phyloP scores from a whole-genome alignment of 2,888 invertebrate species.

The Caenorhabditis angaria region DNA sequence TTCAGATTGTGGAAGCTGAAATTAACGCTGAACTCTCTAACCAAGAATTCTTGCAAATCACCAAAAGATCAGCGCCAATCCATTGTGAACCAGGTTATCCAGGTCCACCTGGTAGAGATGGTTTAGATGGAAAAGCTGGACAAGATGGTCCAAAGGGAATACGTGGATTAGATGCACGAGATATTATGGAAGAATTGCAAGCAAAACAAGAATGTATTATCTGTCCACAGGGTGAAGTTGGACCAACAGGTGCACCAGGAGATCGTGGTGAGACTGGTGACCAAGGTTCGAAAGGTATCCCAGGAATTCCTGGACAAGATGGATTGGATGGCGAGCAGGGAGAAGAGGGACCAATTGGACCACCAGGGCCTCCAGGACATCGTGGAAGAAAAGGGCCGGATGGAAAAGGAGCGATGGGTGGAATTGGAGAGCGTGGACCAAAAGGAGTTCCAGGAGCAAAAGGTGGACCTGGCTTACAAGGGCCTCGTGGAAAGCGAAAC shows the following conservation, averaged over 20 bases:
- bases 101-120: conserved; percentile 34
- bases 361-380: conserved; percentile 39
- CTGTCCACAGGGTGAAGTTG: conserved; percentile 54
- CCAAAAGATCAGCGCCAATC: conserved; percentile 12
- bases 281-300: conserved; percentile 48
- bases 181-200: conserved; percentile 64
- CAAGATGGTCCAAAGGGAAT: conserved; percentile 49
- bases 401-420: conserved; percentile 52
- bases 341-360: conserved; percentile 47
- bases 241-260: conserved; percentile 55
- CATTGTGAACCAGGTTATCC: conserved; percentile 34
- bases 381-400: conserved; percentile 43
- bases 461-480: conserved; percentile 53
- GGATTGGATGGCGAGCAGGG: conserved; percentile 46
- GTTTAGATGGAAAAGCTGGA: conserved; percentile 41
- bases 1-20: conserved; percentile 27
- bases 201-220: conserved; percentile 62
- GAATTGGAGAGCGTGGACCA: conserved; percentile 52
- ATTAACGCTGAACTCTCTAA: conserved; percentile 26
- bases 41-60: conserved; percentile 21
- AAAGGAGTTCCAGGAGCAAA: conserved; percentile 54
- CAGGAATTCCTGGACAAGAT: conserved; percentile 44
- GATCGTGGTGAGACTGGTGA: conserved; percentile 44
- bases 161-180: conserved; percentile 63
- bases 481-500: conserved; percentile 58